A percentile compares a stretch with the other conserved stretches of the same genome.
These are phyloP conservation scores for Nemapogon koenigi DNA, from an alignment of 2,888 invertebrate genomes.

Conservation along the genomic window DNA sequence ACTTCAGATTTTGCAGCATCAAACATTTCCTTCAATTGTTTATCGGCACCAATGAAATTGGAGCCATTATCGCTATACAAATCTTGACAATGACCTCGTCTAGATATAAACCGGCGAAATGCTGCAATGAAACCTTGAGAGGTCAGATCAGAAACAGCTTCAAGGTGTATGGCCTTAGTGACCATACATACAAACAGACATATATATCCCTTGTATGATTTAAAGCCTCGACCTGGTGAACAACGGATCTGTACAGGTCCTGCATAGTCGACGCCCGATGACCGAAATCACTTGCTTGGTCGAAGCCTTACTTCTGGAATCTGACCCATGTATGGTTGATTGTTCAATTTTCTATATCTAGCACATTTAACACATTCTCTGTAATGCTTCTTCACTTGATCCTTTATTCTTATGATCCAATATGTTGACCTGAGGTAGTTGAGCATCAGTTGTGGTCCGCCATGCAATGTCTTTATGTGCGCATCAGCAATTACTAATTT, in stretches of 20 bases:
- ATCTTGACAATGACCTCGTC: constrained; percentile 14
- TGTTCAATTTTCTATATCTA: not conserved
- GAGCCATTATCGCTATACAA: constrained; percentile 18
- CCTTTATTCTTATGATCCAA: constrained; percentile 17
- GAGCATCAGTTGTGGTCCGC: constrained; percentile 19
- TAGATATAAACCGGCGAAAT: constrained; percentile 17
- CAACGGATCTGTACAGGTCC: constrained; percentile 12
- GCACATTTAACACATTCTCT: constrained; percentile 6
- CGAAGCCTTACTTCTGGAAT: constrained; percentile 9
- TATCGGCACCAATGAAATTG: constrained; percentile 18
- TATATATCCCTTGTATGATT: constrained; percentile 10
- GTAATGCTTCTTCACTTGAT: not conserved
- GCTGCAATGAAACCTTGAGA: constrained; percentile 21
- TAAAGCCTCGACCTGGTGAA: constrained; percentile 11
- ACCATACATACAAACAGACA: constrained; percentile 19
- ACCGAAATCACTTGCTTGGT: constrained; percentile 5
- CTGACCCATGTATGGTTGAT: constrained; percentile 8
- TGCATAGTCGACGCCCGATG: constrained; percentile 11
- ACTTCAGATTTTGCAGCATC: not conserved
- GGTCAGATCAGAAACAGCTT: constrained; percentile 22
- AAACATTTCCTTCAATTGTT: constrained; percentile 7
- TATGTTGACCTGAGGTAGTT: constrained; percentile 17
- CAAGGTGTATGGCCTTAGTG: constrained; percentile 22
- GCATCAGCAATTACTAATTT: constrained; percentile 16
- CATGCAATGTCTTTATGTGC: constrained; percentile 18